Conservation (phyloP, 2,113 vertebrate genomes). For the Otolemur garnettii region DNA sequence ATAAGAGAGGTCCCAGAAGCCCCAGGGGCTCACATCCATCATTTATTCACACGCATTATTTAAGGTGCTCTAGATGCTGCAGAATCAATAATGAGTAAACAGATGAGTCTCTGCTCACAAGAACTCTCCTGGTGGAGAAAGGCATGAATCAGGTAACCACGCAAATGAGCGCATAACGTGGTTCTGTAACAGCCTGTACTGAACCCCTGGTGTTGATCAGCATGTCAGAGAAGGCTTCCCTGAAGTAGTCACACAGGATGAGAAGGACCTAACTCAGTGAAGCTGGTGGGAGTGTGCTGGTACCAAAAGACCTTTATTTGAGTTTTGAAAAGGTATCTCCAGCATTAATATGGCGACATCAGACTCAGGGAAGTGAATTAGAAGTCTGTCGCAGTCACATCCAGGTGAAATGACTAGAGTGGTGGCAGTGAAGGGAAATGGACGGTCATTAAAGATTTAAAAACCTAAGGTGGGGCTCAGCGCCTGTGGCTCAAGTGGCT, state of each 20-base stretch:
- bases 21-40: not conserved
- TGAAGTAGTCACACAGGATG: not conserved
- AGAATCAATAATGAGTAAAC: not conserved
- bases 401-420: not conserved
- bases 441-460: not conserved
- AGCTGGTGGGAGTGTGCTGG: not conserved
- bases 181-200: not conserved
- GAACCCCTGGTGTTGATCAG: not conserved
- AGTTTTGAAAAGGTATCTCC: constrained; percentile 32
- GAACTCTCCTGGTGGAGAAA: not conserved
- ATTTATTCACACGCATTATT: not conserved
- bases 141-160: not conserved
- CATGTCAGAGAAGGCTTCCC: not conserved
- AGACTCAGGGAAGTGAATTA: not conserved
- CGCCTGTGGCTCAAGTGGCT: too few species aligned
- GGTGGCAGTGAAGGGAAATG: not conserved
- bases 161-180: not conserved
- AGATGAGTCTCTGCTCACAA: not conserved
- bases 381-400: not conserved
- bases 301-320: not conserved
- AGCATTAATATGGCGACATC: not conserved
- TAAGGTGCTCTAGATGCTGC: not conserved
- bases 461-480: not conserved
- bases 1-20: not conserved
- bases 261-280: not conserved